Evolutionary conservation across 2,797 vertebrate genomes (phyloP), one percentile per base, ranked within the genome.

Genomic region (Micromesistius poutassou): DNA sequence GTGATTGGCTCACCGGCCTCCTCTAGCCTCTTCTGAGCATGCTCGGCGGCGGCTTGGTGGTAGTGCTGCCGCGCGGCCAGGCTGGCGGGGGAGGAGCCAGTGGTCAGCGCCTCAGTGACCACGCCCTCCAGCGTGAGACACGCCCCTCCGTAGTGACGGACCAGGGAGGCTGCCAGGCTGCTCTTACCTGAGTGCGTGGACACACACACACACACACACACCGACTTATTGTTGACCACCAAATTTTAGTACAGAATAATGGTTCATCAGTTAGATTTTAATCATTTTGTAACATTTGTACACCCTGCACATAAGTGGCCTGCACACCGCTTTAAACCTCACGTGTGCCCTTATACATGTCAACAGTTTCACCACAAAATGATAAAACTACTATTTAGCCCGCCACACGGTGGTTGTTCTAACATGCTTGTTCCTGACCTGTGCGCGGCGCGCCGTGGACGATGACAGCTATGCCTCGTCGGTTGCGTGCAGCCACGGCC

Each of bases 371-470:
- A 1, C 36, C 36, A 35, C 7, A 35, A 35, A 7, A 35, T 0
- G 33, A n/a, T 35, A 5, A 5, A 35, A 35, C 33, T 5, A 35
- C 33, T 35, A 5, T 35, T 35, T 35, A 7, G 33, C 33, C n/a
- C n/a, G n/a, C n/a, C n/a, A n/a, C n/a, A n/a, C n/a, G n/a, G n/a
- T n/a, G n/a, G n/a, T n/a, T n/a, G n/a, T n/a, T n/a, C n/a, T n/a
- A n/a, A n/a, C 8, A 25, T 25, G 19, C 71, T n/a, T 14, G 28
- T 4, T 35, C 14, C 42, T 0, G 89, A 98, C 98, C 97, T 87
- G 95, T 92, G 40, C 89, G 72, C 2, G 97, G 97, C 0, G 96
- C 94, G 76, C 97, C 98, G 0, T 96, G 92, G 40, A 98, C 7
- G 1, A 98, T 89, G 40, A 98, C 1, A 71, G 93, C 88, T 0